These are phyloP conservation scores for Uloborus plumipes DNA, from an alignment of 2,888 invertebrate species.

Conservation along the genomic window DNA sequence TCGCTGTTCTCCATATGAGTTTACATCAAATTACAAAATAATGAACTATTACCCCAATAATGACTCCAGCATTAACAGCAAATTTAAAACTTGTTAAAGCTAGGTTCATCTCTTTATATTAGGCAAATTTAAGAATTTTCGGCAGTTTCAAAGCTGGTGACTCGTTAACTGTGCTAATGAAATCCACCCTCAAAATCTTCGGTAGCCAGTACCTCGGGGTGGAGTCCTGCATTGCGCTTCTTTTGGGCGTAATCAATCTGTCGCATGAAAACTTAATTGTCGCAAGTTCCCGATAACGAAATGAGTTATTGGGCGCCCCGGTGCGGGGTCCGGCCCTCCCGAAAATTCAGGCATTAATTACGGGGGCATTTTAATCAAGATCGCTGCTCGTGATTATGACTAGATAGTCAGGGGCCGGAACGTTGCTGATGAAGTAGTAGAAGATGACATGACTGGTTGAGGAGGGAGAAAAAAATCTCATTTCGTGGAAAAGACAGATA, in stretches of 20 bases:
- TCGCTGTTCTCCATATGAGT: no score
- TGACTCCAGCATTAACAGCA: no score
- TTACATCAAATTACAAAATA: no score
- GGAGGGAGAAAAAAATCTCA: no score
- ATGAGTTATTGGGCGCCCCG: constrained; percentile 48
- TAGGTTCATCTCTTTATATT: no score
- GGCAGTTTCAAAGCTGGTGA: no score
- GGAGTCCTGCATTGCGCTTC: constrained; percentile 11
- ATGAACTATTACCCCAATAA: no score
- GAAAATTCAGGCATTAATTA: constrained; percentile 42
- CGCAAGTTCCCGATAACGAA: constrained; percentile 50
- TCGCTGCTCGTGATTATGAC: constrained; percentile 56
- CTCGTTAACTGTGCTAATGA: no score
- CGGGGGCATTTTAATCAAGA: constrained; percentile 63
- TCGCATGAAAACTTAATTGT: constrained; percentile 63
- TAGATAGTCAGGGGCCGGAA: constrained; percentile 40
- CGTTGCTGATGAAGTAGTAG: constrained; percentile 43
- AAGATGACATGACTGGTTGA: background rate
- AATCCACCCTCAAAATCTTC: constrained; percentile 25
- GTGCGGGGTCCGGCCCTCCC: constrained; percentile 25
- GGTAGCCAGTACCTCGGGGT: constrained; percentile 41
- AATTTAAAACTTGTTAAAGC: no score
- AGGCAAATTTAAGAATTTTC: no score
- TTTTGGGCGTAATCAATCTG: constrained; percentile 51
- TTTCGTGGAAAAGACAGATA: no score